Conservation (phyloP, 2,888 invertebrate genomes). For the Galerucella pusilla region DNA sequence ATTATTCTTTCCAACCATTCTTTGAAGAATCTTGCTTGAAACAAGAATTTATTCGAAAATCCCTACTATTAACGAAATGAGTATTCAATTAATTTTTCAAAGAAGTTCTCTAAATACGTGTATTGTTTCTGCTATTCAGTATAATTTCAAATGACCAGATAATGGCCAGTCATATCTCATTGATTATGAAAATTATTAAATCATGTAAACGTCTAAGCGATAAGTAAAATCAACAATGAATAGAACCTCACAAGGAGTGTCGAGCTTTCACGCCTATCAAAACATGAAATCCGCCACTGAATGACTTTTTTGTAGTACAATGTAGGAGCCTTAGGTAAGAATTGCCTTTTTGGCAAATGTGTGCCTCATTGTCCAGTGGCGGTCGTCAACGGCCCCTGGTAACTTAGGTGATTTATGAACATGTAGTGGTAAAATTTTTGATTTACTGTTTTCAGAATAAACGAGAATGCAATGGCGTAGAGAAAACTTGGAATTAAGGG, state of each 20-base stretch:
- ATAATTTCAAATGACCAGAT: not conserved
- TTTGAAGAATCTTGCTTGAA: no score
- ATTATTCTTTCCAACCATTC: no score
- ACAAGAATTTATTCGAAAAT: no score
- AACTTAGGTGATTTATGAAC: constrained; percentile 57
- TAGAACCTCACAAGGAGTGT: constrained; percentile 47
- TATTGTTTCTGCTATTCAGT: no score
- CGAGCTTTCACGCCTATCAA: constrained; percentile 56
- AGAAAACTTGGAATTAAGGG: not conserved
- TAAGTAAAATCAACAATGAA: constrained; percentile 37
- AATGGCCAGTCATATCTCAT: not conserved
- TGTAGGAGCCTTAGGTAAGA: constrained; percentile 41
- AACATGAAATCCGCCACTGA: constrained; percentile 49
- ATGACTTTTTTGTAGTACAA: constrained; percentile 41
- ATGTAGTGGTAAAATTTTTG: constrained; percentile 47
- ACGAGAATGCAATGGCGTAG: constrained; percentile 27
- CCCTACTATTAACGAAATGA: no score
- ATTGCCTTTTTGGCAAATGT: constrained; percentile 51
- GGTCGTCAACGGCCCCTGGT: constrained; percentile 59
- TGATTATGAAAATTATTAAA: not conserved
- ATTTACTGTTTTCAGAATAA: constrained; percentile 53
- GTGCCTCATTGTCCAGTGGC: constrained; percentile 62
- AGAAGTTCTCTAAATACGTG: no score
- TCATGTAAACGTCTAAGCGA: constrained; percentile 19
- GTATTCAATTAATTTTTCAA: no score